phyloP scores from a whole-genome alignment of 1,140 invertebrate genomes.

The Drosophila pectinifera region DNA sequence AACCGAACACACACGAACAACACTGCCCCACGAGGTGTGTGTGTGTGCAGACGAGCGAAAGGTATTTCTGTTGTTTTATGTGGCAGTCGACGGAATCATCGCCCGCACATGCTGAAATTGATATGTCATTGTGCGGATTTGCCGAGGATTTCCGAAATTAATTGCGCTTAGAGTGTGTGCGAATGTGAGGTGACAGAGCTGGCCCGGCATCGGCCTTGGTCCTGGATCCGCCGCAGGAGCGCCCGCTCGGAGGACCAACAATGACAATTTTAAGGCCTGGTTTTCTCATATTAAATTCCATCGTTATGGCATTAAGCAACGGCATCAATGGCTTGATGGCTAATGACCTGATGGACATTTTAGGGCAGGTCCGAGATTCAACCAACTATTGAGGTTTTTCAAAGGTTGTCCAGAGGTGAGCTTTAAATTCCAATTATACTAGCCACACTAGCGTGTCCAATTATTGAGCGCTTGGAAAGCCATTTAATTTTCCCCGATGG shows the following conservation, averaged over 20 bases:
- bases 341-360: too few relatives aligned
- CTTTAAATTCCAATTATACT: too few relatives aligned
- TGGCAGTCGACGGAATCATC: conserved; percentile 23
- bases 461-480: too few relatives aligned
- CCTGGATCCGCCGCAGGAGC: background rate
- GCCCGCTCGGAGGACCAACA: background rate
- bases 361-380: too few relatives aligned
- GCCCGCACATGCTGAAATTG: conserved; percentile 49
- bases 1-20: too few relatives aligned
- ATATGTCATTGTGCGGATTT: conserved; percentile 63
- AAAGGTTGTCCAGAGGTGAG: too few relatives aligned
- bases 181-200: conserved; percentile 37
- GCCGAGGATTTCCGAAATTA: conserved; percentile 59
- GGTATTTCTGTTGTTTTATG: conserved; percentile 35
- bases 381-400: too few relatives aligned
- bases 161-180: conserved; percentile 43
- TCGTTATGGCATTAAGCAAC: background rate
- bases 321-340: too few relatives aligned
- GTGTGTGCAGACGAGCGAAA: background rate
- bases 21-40: background rate
- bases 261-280: background rate
- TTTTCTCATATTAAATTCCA: background rate
- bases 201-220: background rate
- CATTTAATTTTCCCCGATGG: too few relatives aligned
- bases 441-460: too few relatives aligned